Percentiles rank a stretch among this genome's conserved stretches.
Conservation (phyloP, 2,113 vertebrate genomes). For the Cyanistes caeruleus region DNA sequence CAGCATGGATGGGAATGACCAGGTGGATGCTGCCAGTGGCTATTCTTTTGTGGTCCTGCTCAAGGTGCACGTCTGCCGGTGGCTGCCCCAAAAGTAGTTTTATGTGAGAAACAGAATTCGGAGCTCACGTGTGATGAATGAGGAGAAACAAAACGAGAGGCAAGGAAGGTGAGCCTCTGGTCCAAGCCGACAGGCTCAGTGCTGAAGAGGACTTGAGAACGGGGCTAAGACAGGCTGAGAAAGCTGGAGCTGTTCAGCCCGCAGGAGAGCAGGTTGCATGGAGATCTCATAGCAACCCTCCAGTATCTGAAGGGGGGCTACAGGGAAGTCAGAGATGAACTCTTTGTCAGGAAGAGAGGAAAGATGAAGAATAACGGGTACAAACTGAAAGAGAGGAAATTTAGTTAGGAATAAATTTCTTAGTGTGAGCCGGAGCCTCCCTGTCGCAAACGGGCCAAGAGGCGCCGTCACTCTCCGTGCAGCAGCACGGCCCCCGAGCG, state of each 20-base stretch:
- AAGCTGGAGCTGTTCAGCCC: background rate
- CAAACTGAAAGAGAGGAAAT: background rate
- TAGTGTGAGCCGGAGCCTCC: background rate
- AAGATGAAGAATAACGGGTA: no score
- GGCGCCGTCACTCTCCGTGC: rapidly evolving
- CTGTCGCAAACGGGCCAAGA: background rate
- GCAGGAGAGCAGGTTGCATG: background rate
- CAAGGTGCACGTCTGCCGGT: rapidly evolving
- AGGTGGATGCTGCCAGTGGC: no score
- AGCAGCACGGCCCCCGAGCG: rapidly evolving
- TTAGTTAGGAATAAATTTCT: background rate
- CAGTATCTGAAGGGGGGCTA: background rate
- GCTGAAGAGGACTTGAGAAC: background rate
- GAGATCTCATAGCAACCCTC: background rate
- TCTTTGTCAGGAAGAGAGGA: background rate
- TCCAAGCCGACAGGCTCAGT: rapidly evolving
- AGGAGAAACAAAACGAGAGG: rapidly evolving
- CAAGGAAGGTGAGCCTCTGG: rapidly evolving
- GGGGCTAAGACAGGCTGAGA: background rate
- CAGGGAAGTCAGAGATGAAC: background rate
- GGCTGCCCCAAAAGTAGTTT: background rate
- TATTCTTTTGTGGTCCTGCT: no score
- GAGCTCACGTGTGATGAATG: rapidly evolving
- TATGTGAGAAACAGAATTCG: rapidly evolving
- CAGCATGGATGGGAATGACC: background rate